Conservation (phyloP, 2,113 vertebrate genomes). For the Neogobius melanostomus region DNA sequence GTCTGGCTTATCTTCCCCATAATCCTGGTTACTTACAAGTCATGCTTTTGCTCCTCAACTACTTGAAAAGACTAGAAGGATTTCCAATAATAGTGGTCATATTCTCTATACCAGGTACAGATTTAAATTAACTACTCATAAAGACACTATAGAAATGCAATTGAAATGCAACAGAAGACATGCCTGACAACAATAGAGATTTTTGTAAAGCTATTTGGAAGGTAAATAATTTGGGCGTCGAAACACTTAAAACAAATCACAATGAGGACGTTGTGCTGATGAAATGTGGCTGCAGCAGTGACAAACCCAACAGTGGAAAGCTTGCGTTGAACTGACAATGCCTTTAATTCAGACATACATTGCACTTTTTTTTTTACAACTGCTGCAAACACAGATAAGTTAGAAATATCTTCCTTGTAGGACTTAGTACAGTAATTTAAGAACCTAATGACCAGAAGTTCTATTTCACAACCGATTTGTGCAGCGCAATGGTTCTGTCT, state of each 20-base stretch:
- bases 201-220: background rate
- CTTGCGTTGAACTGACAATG: background rate
- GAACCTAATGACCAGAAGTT: too few species aligned
- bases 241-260: conserved; percentile 2
- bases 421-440: too few species aligned
- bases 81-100: background rate
- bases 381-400: background rate
- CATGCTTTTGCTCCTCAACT: background rate
- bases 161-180: background rate
- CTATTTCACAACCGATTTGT: conserved; percentile 36
- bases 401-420: too few species aligned
- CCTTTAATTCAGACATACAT: background rate
- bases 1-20: background rate
- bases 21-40: background rate
- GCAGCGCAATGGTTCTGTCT: conserved; percentile 2
- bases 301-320: conserved; percentile 5
- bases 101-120: too few species aligned
- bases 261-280: conserved; percentile 24
- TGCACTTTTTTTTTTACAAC: too few species aligned
- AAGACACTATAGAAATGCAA: background rate
- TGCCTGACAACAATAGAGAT: background rate
- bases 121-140: too few species aligned
- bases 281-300: background rate
- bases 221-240: background rate
- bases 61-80: background rate